Evolutionary conservation across 2,888 invertebrate species (phyloP).

Genomic region (Pterostichus madidus): DNA sequence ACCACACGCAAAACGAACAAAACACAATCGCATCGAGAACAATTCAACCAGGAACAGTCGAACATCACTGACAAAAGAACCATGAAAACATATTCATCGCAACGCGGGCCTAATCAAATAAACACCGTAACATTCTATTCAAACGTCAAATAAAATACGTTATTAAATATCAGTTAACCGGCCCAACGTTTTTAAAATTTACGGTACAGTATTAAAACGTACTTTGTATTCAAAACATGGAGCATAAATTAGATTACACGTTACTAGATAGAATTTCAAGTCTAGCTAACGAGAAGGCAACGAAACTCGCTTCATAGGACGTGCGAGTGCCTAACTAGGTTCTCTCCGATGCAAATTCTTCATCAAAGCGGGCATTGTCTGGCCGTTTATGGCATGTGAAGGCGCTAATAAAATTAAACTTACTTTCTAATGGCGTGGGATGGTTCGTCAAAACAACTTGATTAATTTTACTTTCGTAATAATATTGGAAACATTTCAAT

Average conservation of each 20-base stretch:
- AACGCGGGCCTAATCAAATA: constrained; percentile 55
- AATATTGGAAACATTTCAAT: constrained; percentile 32
- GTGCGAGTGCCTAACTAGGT: neutral
- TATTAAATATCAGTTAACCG: constrained; percentile 65
- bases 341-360: constrained; percentile 11
- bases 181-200: constrained; percentile 45
- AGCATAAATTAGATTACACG: constrained; percentile 61
- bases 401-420: constrained; percentile 4
- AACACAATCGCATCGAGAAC: constrained; percentile 15
- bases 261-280: constrained; percentile 61
- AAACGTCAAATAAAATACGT: constrained; percentile 60
- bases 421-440: constrained; percentile 23
- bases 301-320: constrained; percentile 5
- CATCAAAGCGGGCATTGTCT: constrained; percentile 11
- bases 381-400: constrained; percentile 11
- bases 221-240: constrained; percentile 64
- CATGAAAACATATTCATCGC: constrained; percentile 27
- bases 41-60: constrained; percentile 22
- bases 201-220: constrained; percentile 63
- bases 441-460: constrained; percentile 28
- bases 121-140: constrained; percentile 64
- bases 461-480: constrained; percentile 30
- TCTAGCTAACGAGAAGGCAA: neutral
- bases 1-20: constrained; percentile 23
- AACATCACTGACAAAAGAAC: constrained; percentile 20